These are phyloP conservation scores for Spondyliosoma cantharus DNA, from an alignment of 2,797 vertebrate species.

Conservation along the genomic window DNA sequence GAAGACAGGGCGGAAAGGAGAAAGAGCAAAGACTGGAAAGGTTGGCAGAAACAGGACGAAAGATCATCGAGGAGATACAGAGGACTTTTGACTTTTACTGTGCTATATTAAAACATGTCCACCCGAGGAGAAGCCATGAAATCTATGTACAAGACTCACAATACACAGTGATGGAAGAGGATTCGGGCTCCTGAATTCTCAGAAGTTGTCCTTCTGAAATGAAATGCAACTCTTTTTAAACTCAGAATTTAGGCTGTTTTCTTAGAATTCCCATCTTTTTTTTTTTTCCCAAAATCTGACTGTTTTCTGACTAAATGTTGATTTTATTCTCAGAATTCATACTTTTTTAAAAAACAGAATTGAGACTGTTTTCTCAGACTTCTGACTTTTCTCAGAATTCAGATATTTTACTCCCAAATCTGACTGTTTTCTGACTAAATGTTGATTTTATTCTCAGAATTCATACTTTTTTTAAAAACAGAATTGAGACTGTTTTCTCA, in stretches of 20 bases:
- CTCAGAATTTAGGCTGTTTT: too few species aligned
- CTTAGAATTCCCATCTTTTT: too few species aligned
- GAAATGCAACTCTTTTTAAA: too few species aligned
- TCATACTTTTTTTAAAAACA: too few species aligned
- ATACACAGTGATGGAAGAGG: too few species aligned
- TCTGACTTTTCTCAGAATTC: neutral
- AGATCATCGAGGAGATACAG: neutral
- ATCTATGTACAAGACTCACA: neutral
- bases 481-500: too few species aligned
- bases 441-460: neutral
- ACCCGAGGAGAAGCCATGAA: constrained; percentile 9
- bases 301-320: neutral
- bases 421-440: neutral
- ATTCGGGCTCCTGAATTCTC: too few species aligned
- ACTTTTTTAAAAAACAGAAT: too few species aligned
- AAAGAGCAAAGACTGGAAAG: neutral
- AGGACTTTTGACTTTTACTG: constrained; percentile 14
- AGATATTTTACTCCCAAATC: too few species aligned
- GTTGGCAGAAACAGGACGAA: constrained; percentile 16
- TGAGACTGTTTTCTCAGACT: too few species aligned
- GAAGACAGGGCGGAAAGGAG: neutral
- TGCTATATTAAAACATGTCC: constrained; percentile 15
- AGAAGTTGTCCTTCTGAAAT: neutral
- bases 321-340: neutral
- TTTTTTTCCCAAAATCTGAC: too few species aligned